Conservation (phyloP, 2,888 invertebrate species). For the Cantharis lateralis region DNA sequence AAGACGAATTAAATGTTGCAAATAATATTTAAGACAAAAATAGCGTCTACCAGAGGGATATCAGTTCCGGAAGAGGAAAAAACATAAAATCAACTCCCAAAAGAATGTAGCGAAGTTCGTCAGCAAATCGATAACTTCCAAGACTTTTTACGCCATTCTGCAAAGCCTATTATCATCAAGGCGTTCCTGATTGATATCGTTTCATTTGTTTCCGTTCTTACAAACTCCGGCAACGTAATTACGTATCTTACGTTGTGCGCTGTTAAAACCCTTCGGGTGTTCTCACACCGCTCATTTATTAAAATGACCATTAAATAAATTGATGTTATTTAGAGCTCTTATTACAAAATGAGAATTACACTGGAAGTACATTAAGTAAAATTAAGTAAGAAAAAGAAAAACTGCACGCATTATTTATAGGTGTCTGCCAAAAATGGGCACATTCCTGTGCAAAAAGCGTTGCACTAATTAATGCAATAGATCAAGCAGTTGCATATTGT, state of each 20-base stretch:
- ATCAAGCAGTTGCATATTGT: slow-evolving; percentile 16
- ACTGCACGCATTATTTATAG: neutral
- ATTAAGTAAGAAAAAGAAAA: neutral
- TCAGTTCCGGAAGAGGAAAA: neutral
- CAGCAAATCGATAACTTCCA: slow-evolving; percentile 15
- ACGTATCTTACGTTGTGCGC: slow-evolving; percentile 31
- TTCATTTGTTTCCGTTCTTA: slow-evolving; percentile 16
- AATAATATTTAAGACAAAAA: neutral
- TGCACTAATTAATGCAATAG: neutral
- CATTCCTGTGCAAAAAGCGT: neutral
- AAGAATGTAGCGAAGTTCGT: slow-evolving; percentile 6
- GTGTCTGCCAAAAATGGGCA: neutral
- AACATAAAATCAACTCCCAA: slow-evolving; percentile 7
- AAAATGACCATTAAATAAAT: neutral
- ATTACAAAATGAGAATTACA: neutral
- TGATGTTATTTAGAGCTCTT: neutral
- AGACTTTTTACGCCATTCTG: slow-evolving; percentile 15
- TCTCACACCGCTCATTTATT: slow-evolving; percentile 5
- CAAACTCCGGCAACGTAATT: slow-evolving; percentile 10
- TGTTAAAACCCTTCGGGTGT: slow-evolving; percentile 35
- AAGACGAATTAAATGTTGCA: neutral
- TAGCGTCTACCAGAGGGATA: neutral
- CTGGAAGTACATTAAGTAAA: neutral
- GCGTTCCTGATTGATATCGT: slow-evolving; percentile 19
- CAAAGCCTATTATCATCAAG: slow-evolving; percentile 9